phyloP scores from a whole-genome alignment of 2,888 invertebrate genomes.

The Rhagophthalmus giganteus region DNA sequence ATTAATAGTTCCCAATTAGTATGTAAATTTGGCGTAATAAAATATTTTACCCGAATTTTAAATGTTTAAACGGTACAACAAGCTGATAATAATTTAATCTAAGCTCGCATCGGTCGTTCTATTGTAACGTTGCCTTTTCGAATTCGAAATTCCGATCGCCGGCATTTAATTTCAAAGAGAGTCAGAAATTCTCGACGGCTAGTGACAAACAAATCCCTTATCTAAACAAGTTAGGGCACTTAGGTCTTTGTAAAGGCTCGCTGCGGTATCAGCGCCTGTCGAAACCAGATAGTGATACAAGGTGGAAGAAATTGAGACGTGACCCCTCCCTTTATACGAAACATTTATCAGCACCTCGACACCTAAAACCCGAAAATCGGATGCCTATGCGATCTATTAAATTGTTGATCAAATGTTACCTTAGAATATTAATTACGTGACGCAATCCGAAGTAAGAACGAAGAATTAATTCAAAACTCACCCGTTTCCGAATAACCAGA shows the following conservation, averaged over 20 bases:
- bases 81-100: too few species aligned
- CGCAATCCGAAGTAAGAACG: too few species aligned
- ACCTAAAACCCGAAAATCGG: constrained; percentile 32
- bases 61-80: too few species aligned
- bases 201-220: constrained; percentile 39
- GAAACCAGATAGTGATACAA: constrained; percentile 44
- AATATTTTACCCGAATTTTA: too few species aligned
- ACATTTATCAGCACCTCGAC: constrained; percentile 46
- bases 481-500: neutral
- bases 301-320: constrained; percentile 46
- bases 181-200: constrained; percentile 21
- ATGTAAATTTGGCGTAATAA: constrained; percentile 7
- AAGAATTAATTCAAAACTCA: too few species aligned
- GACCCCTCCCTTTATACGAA: constrained; percentile 43
- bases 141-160: neutral
- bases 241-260: constrained; percentile 40
- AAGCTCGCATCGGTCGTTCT: too few species aligned
- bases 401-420: constrained; percentile 5
- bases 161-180: constrained; percentile 21
- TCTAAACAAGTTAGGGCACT: constrained; percentile 53
- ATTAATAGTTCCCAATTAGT: constrained; percentile 8
- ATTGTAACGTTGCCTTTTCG: neutral
- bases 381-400: constrained; percentile 4
- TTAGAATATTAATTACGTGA: constrained; percentile 9
- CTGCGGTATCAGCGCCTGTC: constrained; percentile 36